Percentiles rank a stretch among this genome's conserved stretches.
Evolutionary conservation across 2,888 invertebrate species (phyloP).

Genomic region (Myopa tessellatipennis): DNA sequence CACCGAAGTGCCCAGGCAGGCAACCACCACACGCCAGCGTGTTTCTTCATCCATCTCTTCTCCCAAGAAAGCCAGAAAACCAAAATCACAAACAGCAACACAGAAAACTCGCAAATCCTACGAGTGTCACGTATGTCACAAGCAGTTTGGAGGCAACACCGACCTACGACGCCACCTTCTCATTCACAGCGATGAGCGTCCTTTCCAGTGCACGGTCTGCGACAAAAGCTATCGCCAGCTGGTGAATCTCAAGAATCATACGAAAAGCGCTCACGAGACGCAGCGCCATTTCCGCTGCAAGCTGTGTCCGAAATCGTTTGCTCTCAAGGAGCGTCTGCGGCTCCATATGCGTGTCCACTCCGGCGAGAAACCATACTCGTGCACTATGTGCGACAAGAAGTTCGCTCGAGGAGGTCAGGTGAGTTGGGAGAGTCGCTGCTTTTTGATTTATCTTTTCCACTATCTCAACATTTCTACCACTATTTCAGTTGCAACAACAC

Average conservation of each 20-base stretch:
- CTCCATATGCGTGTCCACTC: slow-evolving; percentile 81
- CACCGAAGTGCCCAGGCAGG: background rate
- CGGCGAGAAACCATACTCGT: slow-evolving; percentile 77
- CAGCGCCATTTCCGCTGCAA: slow-evolving; percentile 74
- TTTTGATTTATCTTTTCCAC: background rate
- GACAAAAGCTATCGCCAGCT: slow-evolving; percentile 75
- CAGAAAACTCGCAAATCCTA: slow-evolving; percentile 64
- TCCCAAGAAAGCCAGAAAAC: background rate
- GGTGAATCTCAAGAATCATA: slow-evolving; percentile 75
- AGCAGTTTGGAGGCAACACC: slow-evolving; percentile 74
- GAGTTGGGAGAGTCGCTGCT: slow-evolving; percentile 44
- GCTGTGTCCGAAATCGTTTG: slow-evolving; percentile 81
- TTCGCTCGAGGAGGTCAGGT: slow-evolving; percentile 82
- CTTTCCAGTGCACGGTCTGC: slow-evolving; percentile 74
- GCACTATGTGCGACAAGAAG: slow-evolving; percentile 73
- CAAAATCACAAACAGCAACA: slow-evolving; percentile 20
- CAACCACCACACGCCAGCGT: background rate
- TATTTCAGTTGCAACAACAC: slow-evolving; percentile 72
- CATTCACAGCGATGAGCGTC: slow-evolving; percentile 75
- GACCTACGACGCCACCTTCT: slow-evolving; percentile 77
- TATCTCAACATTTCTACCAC: background rate
- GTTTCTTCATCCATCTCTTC: slow-evolving; percentile 6
- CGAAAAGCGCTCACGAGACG: slow-evolving; percentile 63
- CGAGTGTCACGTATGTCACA: slow-evolving; percentile 75
- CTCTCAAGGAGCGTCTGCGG: slow-evolving; percentile 79